phyloP scores from a whole-genome alignment of 2,888 invertebrate genomes.

The Leptogaster cylindrica region DNA sequence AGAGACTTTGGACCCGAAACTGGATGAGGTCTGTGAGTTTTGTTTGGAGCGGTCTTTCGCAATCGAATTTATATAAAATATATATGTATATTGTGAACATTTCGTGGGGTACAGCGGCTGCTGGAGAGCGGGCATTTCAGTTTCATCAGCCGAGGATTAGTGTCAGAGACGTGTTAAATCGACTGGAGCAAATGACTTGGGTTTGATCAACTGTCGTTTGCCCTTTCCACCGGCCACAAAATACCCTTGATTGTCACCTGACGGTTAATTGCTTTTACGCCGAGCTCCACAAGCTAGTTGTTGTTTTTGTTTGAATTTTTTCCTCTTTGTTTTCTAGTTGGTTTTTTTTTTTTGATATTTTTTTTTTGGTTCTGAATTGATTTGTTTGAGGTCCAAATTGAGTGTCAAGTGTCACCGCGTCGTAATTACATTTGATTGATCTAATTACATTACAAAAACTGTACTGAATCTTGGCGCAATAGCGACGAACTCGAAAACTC shows the following conservation, averaged over 20 bases:
- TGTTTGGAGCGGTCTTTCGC: neutral
- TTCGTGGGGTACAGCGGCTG: neutral
- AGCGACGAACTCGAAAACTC: too few relatives aligned
- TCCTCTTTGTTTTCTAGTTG: too few relatives aligned
- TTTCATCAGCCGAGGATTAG: slow-evolving; percentile 63
- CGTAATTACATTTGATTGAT: slow-evolving; percentile 9
- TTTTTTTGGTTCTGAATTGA: too few relatives aligned
- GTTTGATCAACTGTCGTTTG: slow-evolving; percentile 43
- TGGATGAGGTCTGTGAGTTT: neutral
- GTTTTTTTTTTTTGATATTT: too few relatives aligned
- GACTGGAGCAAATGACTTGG: slow-evolving; percentile 56
- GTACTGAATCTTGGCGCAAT: too few relatives aligned
- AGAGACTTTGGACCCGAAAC: slow-evolving; percentile 4
- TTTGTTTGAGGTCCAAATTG: slow-evolving; percentile 14
- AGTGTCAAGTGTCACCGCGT: slow-evolving; percentile 34
- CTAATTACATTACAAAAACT: too few relatives aligned
- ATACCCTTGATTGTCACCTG: slow-evolving; percentile 30
- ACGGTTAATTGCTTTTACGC: slow-evolving; percentile 30
- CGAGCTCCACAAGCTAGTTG: too few relatives aligned
- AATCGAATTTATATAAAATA: neutral
- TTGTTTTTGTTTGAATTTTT: too few relatives aligned
- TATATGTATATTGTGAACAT: neutral
- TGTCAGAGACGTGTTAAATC: slow-evolving; percentile 63
- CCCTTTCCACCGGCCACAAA: slow-evolving; percentile 1
- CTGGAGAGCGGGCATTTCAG: slow-evolving; percentile 47